phyloP scores from a whole-genome alignment of 2,797 vertebrate species.

The Melanotaenia parkinsoni region DNA sequence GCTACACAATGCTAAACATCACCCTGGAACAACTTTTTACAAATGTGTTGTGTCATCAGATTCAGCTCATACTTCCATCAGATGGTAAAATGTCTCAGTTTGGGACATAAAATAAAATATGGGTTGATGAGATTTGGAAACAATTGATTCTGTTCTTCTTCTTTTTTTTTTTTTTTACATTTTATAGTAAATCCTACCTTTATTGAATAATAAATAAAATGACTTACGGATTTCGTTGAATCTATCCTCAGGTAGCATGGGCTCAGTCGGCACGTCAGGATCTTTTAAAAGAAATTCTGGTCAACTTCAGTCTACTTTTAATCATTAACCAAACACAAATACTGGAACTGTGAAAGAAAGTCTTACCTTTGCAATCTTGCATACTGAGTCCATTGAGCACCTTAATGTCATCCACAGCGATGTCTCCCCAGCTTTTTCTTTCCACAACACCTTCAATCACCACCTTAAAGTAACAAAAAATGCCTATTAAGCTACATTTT shows the following conservation, averaged over 20 bases:
- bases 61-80: no score
- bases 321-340: neutral
- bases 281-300: conserved; percentile 67
- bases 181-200: no score
- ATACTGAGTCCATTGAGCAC: conserved; percentile 88
- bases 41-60: no score
- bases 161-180: no score
- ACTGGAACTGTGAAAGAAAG: neutral
- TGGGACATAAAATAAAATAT: no score
- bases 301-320: conserved; percentile 21
- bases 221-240: conserved; percentile 81
- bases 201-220: neutral
- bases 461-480: conserved; percentile 83
- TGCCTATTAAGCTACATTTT: no score
- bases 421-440: conserved; percentile 92
- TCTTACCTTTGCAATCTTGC: conserved; percentile 91
- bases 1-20: no score
- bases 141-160: no score
- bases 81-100: no score
- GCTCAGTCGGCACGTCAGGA: conserved; percentile 82
- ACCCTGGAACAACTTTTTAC: no score
- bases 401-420: conserved; percentile 96
- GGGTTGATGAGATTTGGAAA: no score
- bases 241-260: conserved; percentile 77
- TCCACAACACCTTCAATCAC: conserved; percentile 95